Percentiles rank a stretch among this genome's conserved stretches.
Evolutionary conservation across 2,797 vertebrate genomes (phyloP).

Genomic region (Malacoctenus gilli): DNA sequence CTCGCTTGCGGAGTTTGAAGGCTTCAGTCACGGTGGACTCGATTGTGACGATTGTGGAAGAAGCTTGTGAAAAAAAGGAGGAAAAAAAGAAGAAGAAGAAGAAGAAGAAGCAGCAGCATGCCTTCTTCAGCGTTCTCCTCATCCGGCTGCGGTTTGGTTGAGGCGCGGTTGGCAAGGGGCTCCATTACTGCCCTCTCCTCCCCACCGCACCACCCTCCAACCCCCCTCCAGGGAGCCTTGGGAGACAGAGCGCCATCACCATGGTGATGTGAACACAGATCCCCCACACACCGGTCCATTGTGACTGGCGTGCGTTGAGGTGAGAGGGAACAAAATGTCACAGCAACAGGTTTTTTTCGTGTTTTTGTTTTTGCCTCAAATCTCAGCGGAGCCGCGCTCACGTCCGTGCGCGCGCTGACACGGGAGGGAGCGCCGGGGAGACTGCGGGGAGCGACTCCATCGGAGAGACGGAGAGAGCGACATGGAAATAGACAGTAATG

Average conservation of each 20-base stretch:
- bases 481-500: slow-evolving; percentile 40
- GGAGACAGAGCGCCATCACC: slow-evolving; percentile 83
- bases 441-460: slow-evolving; percentile 50
- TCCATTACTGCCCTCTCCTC: slow-evolving; percentile 53
- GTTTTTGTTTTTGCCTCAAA: slow-evolving; percentile 81
- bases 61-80: no score
- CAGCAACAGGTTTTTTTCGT: slow-evolving; percentile 83
- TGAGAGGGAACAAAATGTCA: slow-evolving; percentile 86
- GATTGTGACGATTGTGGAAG: no score
- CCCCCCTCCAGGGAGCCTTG: slow-evolving; percentile 75
- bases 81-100: no score
- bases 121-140: slow-evolving; percentile 25
- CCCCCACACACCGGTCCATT: slow-evolving; percentile 79
- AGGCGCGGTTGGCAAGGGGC: slow-evolving; percentile 69
- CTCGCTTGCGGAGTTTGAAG: slow-evolving; percentile 28
- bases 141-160: slow-evolving; percentile 53
- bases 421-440: slow-evolving; percentile 44
- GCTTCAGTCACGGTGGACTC: slow-evolving; percentile 26
- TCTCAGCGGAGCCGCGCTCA: slow-evolving; percentile 74
- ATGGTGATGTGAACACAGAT: slow-evolving; percentile 85
- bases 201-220: slow-evolving; percentile 35
- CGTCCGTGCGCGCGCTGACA: slow-evolving; percentile 69
- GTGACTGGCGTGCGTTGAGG: slow-evolving; percentile 81
- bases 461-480: slow-evolving; percentile 48
- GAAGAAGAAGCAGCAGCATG: slow-evolving; percentile 47